Evolutionary conservation across 2,797 vertebrate species (phyloP).

Genomic region (Oreochromis mossambicus): DNA sequence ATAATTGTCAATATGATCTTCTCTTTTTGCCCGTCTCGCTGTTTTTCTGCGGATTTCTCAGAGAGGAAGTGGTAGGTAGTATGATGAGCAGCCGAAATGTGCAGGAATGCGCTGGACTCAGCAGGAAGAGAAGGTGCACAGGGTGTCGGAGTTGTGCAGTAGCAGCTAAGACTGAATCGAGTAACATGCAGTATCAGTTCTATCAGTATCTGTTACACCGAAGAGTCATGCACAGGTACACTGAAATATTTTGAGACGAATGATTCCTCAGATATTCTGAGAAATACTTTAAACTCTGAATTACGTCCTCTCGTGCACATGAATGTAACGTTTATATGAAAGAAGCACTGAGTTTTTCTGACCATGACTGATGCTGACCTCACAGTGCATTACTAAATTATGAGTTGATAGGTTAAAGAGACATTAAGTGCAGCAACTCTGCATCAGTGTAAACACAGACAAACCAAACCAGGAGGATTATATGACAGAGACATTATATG

Average conservation of each 20-base stretch:
- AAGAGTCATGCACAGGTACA: background rate
- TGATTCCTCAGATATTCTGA: background rate
- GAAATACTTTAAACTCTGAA: background rate
- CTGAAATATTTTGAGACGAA: background rate
- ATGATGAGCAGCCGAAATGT: constrained; percentile 9
- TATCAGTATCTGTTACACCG: background rate
- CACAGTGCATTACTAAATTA: background rate
- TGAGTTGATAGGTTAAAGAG: background rate
- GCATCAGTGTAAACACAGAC: background rate
- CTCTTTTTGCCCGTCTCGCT: background rate
- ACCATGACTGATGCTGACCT: background rate
- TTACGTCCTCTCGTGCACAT: background rate
- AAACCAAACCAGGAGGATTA: background rate
- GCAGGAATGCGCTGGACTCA: constrained; percentile 39
- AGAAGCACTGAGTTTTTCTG: background rate
- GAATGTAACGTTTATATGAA: background rate
- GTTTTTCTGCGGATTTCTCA: background rate
- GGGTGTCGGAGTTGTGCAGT: background rate
- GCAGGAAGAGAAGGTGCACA: background rate
- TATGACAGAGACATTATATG: background rate
- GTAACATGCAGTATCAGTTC: background rate
- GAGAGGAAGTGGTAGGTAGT: constrained; percentile 13
- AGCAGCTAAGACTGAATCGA: background rate
- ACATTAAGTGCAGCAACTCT: background rate
- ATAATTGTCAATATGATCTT: constrained; percentile 58